Base-by-base conservation (phyloP, 64 coral and sea anemone genomes). In the Platygyra sinensis region DNA sequence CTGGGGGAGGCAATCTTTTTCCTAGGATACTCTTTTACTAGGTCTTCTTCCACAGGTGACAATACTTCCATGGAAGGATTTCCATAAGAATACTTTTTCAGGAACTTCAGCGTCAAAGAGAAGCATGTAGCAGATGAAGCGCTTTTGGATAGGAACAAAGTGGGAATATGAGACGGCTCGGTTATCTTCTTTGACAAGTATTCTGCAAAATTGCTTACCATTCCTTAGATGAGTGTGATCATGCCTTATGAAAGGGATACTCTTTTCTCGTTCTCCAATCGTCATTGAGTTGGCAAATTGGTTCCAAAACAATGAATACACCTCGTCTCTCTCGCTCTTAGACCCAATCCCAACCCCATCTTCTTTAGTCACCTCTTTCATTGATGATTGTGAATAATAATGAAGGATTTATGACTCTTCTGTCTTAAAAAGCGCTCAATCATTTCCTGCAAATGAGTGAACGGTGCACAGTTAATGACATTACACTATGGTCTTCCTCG, bases 201-300 rank as follows among this genome's bases (percentile, higher is more conserved):
- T 92, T 25, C 86, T 49, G 7, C 72, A 86, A n/a, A n/a, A 90
- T 30, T 11, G 91, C 79, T 57, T 87, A 33, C 94, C 93, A 90
- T 80, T 94, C 93, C 46, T 90, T 67, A 5, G 19, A 93, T n/a
- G n/a, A n/a, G n/a, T n/a, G 59, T 93, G 77, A 54, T 93, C 82
- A 69, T 96, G 94, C 20, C 94, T 88, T 5, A 93, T 55, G 74
- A 92, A 96, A 20, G 94, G 94, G 1, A n/a, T n/a, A 96, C 91
- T 72, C 87, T n/a, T 77, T 50, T 92, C 89, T 57, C 94, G 73
- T n/a, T 93, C 94, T 15, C 91, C 87, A 30, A 93, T 88, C 5
- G 86, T 88, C 89, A 90, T 89, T 10, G 73, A 36, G 76, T 77
- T 90, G 10, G 87, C 76, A 83, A 94, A 94, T 80, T 90, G 82